Evolutionary conservation across 2,113 vertebrate species (phyloP).

Genomic region (Turdus rufiventris): DNA sequence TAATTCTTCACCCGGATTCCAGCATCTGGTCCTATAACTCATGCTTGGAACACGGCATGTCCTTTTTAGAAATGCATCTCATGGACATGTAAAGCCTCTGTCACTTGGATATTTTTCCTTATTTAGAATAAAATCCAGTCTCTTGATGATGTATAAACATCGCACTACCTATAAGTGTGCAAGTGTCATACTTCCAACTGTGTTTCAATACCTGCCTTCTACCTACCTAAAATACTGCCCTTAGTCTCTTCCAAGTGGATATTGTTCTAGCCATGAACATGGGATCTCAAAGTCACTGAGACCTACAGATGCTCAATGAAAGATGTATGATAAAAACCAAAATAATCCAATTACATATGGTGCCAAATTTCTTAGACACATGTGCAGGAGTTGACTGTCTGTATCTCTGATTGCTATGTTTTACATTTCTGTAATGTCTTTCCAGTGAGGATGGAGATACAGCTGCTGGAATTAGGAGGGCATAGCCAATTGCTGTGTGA

Average conservation of each 20-base stretch:
- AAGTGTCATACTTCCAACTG: not conserved
- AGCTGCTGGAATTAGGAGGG: not conserved
- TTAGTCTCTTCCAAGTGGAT: not conserved
- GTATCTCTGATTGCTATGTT: not conserved
- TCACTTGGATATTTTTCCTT: not conserved
- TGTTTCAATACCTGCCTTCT: not conserved
- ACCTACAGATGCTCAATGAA: not conserved
- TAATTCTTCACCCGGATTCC: slow-evolving; percentile 47
- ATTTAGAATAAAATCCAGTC: not conserved
- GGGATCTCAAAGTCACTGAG: not conserved
- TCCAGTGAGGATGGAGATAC: not conserved
- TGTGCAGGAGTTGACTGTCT: not conserved
- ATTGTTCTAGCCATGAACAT: not conserved
- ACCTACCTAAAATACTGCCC: not conserved
- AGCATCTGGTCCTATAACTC: slow-evolving; percentile 48
- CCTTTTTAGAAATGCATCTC: slow-evolving; percentile 19
- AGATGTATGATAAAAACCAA: not conserved
- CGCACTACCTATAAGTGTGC: not conserved
- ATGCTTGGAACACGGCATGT: not conserved
- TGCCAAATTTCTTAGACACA: not conserved
- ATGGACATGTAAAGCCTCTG: not conserved
- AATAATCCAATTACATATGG: not conserved
- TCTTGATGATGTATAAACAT: not conserved
- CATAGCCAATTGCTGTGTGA: not conserved
- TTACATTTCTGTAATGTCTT: not conserved